Percentiles rank a stretch among this genome's conserved stretches.
phyloP scores from a whole-genome alignment of 64 coral and sea anemone genomes.

The Porites australiensis region DNA sequence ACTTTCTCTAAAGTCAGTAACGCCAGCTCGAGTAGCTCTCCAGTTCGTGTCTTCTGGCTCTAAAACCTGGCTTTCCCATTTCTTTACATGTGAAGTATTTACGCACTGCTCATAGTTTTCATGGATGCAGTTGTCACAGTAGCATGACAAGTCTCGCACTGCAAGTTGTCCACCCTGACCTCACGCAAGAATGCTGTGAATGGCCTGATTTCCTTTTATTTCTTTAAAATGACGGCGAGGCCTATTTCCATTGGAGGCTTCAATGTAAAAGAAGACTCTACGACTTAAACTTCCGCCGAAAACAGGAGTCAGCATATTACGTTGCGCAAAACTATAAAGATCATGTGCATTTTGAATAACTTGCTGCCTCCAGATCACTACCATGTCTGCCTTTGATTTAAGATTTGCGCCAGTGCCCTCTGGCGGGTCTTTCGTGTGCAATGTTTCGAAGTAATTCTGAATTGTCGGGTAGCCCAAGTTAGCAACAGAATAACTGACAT shows the following conservation, averaged over 20 bases:
- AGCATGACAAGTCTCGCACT: not conserved
- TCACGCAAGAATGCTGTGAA: constrained; percentile 2
- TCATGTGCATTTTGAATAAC: constrained; percentile 47
- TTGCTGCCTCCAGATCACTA: not conserved
- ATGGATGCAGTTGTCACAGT: not conserved
- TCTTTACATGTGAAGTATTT: not conserved
- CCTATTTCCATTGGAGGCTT: not conserved
- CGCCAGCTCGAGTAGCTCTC: not conserved
- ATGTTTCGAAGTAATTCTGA: constrained; percentile 59
- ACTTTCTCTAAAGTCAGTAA: not conserved
- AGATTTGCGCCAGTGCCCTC: constrained; percentile 43
- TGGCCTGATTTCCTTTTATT: not conserved
- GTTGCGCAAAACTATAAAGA: not conserved
- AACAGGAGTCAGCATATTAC: not conserved
- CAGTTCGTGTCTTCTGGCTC: not conserved
- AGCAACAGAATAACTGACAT: not conserved
- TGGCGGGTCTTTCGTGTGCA: constrained; percentile 25
- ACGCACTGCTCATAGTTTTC: not conserved
- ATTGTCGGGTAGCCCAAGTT: constrained; percentile 32
- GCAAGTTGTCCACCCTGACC: not conserved
- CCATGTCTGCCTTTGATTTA: constrained; percentile 38
- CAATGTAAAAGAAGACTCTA: constrained; percentile 16
- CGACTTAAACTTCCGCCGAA: not conserved
- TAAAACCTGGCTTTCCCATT: not conserved
- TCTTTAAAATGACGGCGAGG: constrained; percentile 12